Conservation (phyloP, 2,797 vertebrate genomes). For the Sebastes jordani region DNA sequence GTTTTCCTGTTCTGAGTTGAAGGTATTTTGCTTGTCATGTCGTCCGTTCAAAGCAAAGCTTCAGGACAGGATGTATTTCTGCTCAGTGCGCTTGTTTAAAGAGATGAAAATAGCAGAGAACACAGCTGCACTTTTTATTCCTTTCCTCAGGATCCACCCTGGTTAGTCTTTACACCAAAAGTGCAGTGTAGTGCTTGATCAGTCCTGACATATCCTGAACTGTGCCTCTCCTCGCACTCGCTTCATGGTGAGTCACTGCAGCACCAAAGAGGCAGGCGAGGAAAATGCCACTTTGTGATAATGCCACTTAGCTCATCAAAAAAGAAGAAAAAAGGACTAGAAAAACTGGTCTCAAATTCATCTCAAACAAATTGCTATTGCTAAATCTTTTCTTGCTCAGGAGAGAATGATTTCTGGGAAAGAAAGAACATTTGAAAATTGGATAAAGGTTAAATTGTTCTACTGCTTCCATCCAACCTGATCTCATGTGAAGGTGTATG, state of each 20-base stretch:
- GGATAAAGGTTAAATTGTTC: not conserved
- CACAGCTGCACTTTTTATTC: conserved; percentile 28
- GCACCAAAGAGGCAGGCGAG: conserved; percentile 24
- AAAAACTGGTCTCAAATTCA: not conserved
- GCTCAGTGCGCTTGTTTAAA: conserved; percentile 23
- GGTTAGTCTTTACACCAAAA: conserved; percentile 32
- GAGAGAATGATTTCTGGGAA: not conserved
- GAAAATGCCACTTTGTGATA: conserved; percentile 42
- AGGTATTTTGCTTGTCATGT: not conserved
- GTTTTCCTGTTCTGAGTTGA: not conserved
- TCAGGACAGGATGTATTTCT: not conserved
- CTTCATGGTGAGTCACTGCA: conserved; percentile 42
- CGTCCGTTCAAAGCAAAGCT: not conserved
- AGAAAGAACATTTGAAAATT: not conserved
- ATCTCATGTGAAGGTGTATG: too few relatives aligned
- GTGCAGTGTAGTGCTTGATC: conserved; percentile 27
- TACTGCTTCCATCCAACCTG: too few relatives aligned
- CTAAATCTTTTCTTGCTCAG: not conserved
- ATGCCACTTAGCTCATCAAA: conserved; percentile 29
- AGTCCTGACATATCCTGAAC: conserved; percentile 45
- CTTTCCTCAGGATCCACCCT: conserved; percentile 20
- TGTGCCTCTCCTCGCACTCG: conserved; percentile 14
- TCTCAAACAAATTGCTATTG: conserved; percentile 4
- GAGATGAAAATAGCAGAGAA: conserved; percentile 3
- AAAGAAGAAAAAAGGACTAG: not conserved